Base-by-base conservation (phyloP, 2,797 vertebrate genomes). In the Sebastes trivittatus region DNA sequence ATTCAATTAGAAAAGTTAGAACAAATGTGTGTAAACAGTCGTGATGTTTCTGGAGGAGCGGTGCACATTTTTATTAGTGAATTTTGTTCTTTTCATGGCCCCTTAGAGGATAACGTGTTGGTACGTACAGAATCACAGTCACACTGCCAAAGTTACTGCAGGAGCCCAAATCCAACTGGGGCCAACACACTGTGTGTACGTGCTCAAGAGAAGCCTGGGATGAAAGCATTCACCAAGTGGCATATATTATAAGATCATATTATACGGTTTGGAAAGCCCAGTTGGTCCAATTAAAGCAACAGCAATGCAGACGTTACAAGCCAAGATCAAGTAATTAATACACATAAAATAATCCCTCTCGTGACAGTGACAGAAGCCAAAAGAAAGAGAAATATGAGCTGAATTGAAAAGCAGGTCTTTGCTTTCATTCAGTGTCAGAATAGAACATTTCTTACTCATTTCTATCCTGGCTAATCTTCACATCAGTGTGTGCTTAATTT, bases 231-330 rank as follows among this genome's bases (percentile, higher is more conserved):
- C 69, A 80, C 75, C 46, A 81, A 85, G 72, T 63, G 70, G 79
- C 78, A 86, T 78, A 83, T 83, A 81, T 87, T 77, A 83, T 64
- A 71, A 79, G 38, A 80, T 78, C 60, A 72, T 76, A 84, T 86
- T 72, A 42, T 42, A 83, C 84, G 72, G 58, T 72, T 80, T 82
- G 71, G 86, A 89, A 90, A 88, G 76, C 79, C 89, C 86, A 87
- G 79, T 87, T 86, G 78, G 85, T 79, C 83, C 76, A 88, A 89
- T 88, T 89, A 86, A 81, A 83, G 72, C 68, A 78, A 83, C 60
- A 77, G 56, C 27, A 72, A 74, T 58, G 72, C 27, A 85, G 42
- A 32, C 64, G 11, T 61, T 62, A 77, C 25, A 42, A 88, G 80
- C 82, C 78, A 88, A 77, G 75, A 76, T 85, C 16, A 73, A 75